These are phyloP conservation scores for Atherinosoma microstoma DNA, from an alignment of 2,797 vertebrate genomes.

Conservation along the genomic window DNA sequence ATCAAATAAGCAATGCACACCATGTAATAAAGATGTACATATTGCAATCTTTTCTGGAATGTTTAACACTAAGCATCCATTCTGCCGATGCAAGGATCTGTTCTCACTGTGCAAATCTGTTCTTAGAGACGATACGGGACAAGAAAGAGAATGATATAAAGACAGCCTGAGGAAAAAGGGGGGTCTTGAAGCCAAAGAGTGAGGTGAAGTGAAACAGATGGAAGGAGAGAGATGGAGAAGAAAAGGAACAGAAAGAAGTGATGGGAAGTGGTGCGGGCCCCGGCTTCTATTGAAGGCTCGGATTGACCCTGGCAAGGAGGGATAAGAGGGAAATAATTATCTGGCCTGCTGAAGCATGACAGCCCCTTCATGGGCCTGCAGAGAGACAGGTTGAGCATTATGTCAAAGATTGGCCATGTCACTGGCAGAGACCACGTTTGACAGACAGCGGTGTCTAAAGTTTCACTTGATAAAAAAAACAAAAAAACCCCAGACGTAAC, in stretches of 20 bases:
- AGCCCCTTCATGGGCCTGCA: conserved; percentile 78
- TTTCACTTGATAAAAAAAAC: conserved; percentile 57
- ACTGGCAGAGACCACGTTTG: conserved; percentile 76
- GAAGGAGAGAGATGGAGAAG: conserved; percentile 71
- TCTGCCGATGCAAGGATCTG: conserved; percentile 43
- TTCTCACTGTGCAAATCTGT: conserved; percentile 68
- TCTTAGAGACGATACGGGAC: conserved; percentile 52
- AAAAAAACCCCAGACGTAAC: conserved; percentile 25
- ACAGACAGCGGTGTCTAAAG: conserved; percentile 78
- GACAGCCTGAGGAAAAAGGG: conserved; percentile 49
- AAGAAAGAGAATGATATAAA: conserved; percentile 57
- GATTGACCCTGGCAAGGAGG: conserved; percentile 84
- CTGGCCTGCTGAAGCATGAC: conserved; percentile 87
- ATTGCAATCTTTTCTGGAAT: conserved; percentile 37
- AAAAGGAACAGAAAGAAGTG: conserved; percentile 68
- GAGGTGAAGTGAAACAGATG: conserved; percentile 74
- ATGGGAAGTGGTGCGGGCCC: conserved; percentile 72
- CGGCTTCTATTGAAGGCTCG: conserved; percentile 82
- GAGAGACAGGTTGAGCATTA: conserved; percentile 81
- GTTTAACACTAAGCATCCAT: conserved; percentile 39
- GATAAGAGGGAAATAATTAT: conserved; percentile 91
- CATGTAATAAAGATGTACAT: conserved; percentile 29
- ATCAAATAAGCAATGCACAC: conserved; percentile 19
- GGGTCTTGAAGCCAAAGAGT: conserved; percentile 65
- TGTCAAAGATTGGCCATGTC: conserved; percentile 82